Evolutionary conservation across 1,140 invertebrate species (phyloP).

Genomic region (Achatina immaculata): DNA sequence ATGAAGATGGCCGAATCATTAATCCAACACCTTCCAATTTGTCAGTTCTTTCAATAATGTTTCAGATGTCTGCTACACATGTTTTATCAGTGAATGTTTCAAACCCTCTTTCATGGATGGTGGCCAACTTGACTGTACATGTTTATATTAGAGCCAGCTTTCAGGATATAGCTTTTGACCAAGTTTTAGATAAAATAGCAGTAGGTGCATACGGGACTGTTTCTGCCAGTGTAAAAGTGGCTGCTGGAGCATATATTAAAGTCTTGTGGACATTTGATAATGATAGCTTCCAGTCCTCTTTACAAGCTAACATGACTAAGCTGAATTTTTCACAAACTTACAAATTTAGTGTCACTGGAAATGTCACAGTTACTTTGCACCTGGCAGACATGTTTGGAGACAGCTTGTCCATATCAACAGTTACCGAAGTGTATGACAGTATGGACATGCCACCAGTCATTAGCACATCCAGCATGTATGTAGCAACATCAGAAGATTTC

Average conservation of each 20-base stretch:
- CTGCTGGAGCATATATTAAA: conserved; percentile 35
- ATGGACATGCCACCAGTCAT: not conserved
- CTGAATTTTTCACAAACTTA: not conserved
- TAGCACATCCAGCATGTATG: not conserved
- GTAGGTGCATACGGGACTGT: not conserved
- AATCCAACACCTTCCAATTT: not conserved
- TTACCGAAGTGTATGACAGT: conserved; percentile 25
- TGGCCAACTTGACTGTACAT: conserved; percentile 23
- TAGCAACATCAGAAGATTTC: not conserved
- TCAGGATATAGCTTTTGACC: not conserved
- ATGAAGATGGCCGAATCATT: not conserved
- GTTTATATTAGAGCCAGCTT: conserved; percentile 34
- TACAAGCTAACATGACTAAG: not conserved
- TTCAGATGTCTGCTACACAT: conserved; percentile 17
- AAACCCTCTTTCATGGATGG: conserved; percentile 32
- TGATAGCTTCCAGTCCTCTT: not conserved
- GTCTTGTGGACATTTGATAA: conserved; percentile 44
- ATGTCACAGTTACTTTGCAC: conserved; percentile 32
- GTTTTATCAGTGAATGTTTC: conserved; percentile 35
- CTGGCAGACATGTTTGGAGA: conserved; percentile 35
- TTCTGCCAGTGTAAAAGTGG: not conserved
- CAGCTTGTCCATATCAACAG: not conserved
- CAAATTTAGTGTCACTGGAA: conserved; percentile 32
- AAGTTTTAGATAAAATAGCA: not conserved
- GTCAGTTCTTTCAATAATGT: conserved; percentile 15